Percentiles rank a stretch among this genome's conserved stretches.
phyloP scores from a whole-genome alignment of 2,888 invertebrate species.

The Hymenopus coronatus region DNA sequence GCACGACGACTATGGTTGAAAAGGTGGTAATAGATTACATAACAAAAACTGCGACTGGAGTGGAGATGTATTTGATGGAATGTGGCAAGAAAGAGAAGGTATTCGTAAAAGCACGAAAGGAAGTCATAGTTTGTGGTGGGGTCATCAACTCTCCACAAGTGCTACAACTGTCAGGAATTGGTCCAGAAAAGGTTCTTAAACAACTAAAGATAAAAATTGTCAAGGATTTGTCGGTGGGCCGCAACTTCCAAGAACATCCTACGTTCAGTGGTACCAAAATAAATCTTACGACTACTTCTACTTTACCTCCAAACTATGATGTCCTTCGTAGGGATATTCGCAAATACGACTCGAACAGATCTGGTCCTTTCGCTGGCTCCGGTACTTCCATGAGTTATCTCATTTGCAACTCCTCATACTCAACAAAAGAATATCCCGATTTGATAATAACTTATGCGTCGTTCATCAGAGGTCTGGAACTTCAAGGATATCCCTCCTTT shows the following conservation, averaged over 20 bases:
- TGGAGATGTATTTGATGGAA: neutral
- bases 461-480: neutral
- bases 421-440: neutral
- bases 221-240: neutral
- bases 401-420: neutral
- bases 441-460: neutral
- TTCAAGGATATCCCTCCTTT: neutral
- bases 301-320: neutral
- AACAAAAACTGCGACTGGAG: neutral
- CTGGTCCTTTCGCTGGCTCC: neutral
- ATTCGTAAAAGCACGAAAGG: neutral
- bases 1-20: neutral
- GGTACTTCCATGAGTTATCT: neutral
- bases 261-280: neutral
- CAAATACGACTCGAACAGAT: neutral
- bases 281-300: neutral
- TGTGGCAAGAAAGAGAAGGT: neutral
- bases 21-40: neutral
- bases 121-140: neutral
- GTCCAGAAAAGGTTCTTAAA: neutral
- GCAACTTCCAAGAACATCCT: neutral
- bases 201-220: neutral
- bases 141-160: neutral
- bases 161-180: neutral
- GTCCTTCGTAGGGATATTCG: neutral